These are phyloP conservation scores for Parapristionchus giblindavisi DNA, from an alignment of 2,888 invertebrate species.

Conservation along the genomic window DNA sequence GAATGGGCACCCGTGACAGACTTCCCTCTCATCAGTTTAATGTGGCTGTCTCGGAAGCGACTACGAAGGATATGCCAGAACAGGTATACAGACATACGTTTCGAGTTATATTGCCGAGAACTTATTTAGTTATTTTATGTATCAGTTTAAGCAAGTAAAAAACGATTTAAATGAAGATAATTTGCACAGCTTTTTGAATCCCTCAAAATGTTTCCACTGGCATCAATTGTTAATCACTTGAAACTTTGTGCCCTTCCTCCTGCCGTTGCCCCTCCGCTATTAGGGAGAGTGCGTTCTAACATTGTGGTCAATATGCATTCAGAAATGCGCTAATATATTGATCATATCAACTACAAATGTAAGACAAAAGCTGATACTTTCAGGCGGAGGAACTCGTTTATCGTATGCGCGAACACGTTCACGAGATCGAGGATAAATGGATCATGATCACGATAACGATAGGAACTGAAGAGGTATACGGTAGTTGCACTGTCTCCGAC, in stretches of 20 bases:
- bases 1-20: conserved; percentile 58
- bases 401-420: conserved; percentile 45
- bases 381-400: conserved; percentile 58
- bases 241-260: no score
- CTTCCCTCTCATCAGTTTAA: conserved; percentile 65
- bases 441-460: conserved; percentile 60
- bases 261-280: no score
- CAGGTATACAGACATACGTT: conserved; percentile 45
- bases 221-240: no score
- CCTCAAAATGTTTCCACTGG: no score
- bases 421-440: conserved; percentile 55
- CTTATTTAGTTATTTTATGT: no score
- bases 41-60: conserved; percentile 61
- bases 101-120: not conserved
- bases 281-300: no score
- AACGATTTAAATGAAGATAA: no score
- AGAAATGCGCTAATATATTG: not conserved
- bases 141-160: no score
- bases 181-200: no score
- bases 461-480: conserved; percentile 60
- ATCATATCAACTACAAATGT: not conserved
- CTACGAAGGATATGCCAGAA: conserved; percentile 58
- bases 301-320: no score
- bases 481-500: no score
- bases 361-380: not conserved